Base-by-base conservation (phyloP, 2,888 invertebrate genomes). In the Synanthedon andrenaeformis region DNA sequence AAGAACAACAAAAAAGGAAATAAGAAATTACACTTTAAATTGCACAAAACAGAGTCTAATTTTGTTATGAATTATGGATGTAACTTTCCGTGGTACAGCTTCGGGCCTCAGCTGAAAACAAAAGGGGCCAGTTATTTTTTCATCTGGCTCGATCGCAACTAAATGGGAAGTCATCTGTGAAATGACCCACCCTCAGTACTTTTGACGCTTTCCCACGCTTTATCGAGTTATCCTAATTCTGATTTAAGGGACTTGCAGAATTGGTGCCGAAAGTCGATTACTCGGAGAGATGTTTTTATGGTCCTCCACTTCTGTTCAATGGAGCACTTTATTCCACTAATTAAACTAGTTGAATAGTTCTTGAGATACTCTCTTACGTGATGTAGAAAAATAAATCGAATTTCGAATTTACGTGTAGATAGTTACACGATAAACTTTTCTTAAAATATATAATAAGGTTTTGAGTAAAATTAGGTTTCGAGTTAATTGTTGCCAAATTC, bases 101-200 rank as follows among this genome's bases (percentile, higher is more conserved):
- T 14, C 45, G 8, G 12, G 45, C 45, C 45, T 8, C 45, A 13
- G 45, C 5, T 45, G 45, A 45, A 49, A 23, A 49, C 49, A 62
- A 58, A 45, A 14, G 59, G 57, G 55, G 55, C 54, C 54, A 53
- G 60, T 62, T 59, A 60, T 62, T 62, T 62, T 62, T 62, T 62
- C 62, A 62, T 62, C 62, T 60, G 54, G 56, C 53, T 51, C 57
- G 53, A 60, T 62, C 57, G 59, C 58, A 51, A 54, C 56, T 52
- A 60, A 62, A 60, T 59, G 45, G 42, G 52, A 45, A 52, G 19
- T 53, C 53, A 14, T 53, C 48, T 49, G 17, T 35, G 51, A 45
- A 51, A 53, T 52, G 53, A 12, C 50, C 28, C 48, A 61, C 55
- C 12, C 45, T 45, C 45, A 45, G 45, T 45, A 45, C 45, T 45